Evolutionary conservation across 2,888 invertebrate genomes (phyloP), one percentile per base, ranked within the genome.

Genomic region (Dolomedes plantarius): DNA sequence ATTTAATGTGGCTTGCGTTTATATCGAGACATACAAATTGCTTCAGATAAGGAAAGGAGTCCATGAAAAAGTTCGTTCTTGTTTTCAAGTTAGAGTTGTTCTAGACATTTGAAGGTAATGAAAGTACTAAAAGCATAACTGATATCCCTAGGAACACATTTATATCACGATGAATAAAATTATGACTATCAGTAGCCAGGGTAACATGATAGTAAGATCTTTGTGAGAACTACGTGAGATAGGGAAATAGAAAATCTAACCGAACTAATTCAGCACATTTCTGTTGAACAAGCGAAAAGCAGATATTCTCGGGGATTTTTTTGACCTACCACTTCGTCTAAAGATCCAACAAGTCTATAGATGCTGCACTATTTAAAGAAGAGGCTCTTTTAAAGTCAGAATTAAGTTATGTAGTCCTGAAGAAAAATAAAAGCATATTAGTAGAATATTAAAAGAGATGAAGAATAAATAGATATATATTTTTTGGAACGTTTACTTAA

Each of bases 141-240:
- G 11, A 29, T n/a, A 74, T 13, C 31, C 28, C 32, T 64, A 74
- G 56, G 36, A 64, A 39, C 36, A 74, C 32, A 65, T 64, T 81
- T 39, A 75, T 75, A 81, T 69, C 56, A 81, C 68, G 29, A 81
- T 36, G 32, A 73, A 75, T 74, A 69, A 29, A 69, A 81, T 39
- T 31, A 81, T 62, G 2, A 23, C 69, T 39, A 69, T 16, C 7
- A 69, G 69, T 36, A 80, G 46, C 80, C 80, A 80, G 67, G 74
- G 68, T 56, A 74, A 28, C 80, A 80, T 73, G 56, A 56, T 11
- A 5, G 56, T 16, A 16, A 56, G 3, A 19, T 16, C 16, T 23
- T 56, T 23, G 11, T 56, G 11, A 56, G 2, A 56, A 23, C 56
- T 56, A 56, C 23, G 19, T 56, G 56, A 56, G 23, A 56, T n/a